Evolutionary conservation across 2,797 vertebrate species (phyloP).

Genomic region (Aeoliscus strigatus): DNA sequence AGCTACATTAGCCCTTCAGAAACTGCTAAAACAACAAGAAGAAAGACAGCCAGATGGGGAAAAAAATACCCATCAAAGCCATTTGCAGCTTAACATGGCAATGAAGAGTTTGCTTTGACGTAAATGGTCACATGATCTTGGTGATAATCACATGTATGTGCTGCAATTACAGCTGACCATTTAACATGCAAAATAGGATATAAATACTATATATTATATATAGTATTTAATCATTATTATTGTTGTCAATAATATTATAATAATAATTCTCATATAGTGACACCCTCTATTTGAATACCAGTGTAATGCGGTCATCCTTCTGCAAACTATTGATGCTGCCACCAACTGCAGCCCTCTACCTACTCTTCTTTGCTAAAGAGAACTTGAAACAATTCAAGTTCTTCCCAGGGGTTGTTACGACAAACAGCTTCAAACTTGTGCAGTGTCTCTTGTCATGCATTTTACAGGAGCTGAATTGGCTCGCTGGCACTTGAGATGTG

Average conservation of each 20-base stretch:
- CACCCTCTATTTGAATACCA: too few species aligned
- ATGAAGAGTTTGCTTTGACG: slow-evolving; percentile 41
- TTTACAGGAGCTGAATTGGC: slow-evolving; percentile 26
- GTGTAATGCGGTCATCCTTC: slow-evolving; percentile 26
- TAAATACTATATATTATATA: too few species aligned
- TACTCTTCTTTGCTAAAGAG: slow-evolving; percentile 52
- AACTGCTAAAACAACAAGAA: too few species aligned
- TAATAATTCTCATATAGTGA: too few species aligned
- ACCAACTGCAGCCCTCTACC: slow-evolving; percentile 39
- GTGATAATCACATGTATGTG: slow-evolving; percentile 13
- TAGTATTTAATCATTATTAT: too few species aligned
- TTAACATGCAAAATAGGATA: too few species aligned
- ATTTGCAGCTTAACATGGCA: slow-evolving; percentile 33
- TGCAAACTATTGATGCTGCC: slow-evolving; percentile 14
- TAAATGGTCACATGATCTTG: slow-evolving; percentile 14
- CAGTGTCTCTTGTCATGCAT: slow-evolving; percentile 46
- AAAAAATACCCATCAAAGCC: slow-evolving; percentile 42
- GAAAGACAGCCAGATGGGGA: too few species aligned
- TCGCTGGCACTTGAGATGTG: slow-evolving; percentile 45
- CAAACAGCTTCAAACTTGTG: slow-evolving; percentile 48
- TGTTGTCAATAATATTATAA: too few species aligned
- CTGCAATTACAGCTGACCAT: too few species aligned
- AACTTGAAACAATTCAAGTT: slow-evolving; percentile 38
- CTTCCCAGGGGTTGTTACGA: slow-evolving; percentile 45
- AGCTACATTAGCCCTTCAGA: too few species aligned